phyloP scores from a whole-genome alignment of 2,113 vertebrate genomes.

The Phylloscopus whistleri region DNA sequence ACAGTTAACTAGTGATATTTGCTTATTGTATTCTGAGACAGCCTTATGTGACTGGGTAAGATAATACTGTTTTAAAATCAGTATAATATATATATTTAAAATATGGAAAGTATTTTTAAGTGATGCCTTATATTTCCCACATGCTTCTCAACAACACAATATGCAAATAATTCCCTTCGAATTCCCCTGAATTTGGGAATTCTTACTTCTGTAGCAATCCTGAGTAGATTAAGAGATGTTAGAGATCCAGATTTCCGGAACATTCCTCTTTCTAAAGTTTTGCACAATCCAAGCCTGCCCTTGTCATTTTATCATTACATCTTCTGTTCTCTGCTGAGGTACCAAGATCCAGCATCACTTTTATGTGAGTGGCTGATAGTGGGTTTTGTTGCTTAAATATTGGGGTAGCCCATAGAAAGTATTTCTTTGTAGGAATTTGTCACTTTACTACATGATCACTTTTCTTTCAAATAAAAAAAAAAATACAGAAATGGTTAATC shows the following conservation, averaged over 20 bases:
- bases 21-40: no score
- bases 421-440: neutral
- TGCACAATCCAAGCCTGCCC: neutral
- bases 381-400: neutral
- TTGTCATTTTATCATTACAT: neutral
- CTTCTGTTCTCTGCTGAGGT: neutral
- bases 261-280: neutral
- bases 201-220: neutral
- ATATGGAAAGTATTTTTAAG: neutral
- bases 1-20: neutral
- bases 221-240: neutral
- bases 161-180: neutral
- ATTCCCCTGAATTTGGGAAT: neutral
- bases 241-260: neutral
- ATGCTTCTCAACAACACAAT: neutral
- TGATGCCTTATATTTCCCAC: neutral
- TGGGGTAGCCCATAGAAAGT: neutral
- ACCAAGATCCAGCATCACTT: neutral
- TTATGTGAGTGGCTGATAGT: neutral
- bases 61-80: neutral
- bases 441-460: fast-evolving
- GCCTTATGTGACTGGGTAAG: neutral
- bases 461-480: neutral
- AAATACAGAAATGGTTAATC: neutral
- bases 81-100: neutral